Percentiles rank a stretch among this genome's conserved stretches.
These are phyloP conservation scores for Oreortyx pictus DNA, from an alignment of 2,797 vertebrate species.

Conservation along the genomic window DNA sequence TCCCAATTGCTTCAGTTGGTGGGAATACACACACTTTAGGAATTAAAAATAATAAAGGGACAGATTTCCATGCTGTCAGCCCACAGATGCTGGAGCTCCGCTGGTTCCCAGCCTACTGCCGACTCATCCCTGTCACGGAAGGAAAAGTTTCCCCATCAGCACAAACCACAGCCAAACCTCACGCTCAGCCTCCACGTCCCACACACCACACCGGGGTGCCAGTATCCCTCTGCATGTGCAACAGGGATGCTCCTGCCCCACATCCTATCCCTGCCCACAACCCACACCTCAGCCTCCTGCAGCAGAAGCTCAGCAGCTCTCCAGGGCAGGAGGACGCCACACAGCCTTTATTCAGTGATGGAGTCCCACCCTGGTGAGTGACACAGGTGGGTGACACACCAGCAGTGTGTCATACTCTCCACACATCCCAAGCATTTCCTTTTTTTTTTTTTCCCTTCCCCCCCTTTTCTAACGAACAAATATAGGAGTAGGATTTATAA, in stretches of 20 bases:
- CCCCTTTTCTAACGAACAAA: not conserved
- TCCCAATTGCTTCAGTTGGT: not conserved
- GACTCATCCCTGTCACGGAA: constrained; percentile 59
- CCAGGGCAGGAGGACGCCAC: too few species aligned
- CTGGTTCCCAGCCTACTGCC: constrained; percentile 41
- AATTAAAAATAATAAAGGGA: accelerated
- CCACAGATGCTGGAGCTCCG: not conserved
- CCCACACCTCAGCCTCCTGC: not conserved
- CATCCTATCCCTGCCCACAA: not conserved
- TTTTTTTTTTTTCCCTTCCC: accelerated
- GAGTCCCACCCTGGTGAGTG: constrained; percentile 29
- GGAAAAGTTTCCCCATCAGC: constrained; percentile 47
- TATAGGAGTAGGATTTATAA: constrained; percentile 45
- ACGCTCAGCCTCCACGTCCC: not conserved
- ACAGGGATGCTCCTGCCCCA: not conserved
- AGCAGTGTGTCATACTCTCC: not conserved
- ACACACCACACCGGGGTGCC: accelerated
- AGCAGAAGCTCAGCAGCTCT: too few species aligned
- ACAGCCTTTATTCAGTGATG: constrained; percentile 20
- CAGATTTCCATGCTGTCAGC: not conserved
- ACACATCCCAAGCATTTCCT: not conserved
- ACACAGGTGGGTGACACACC: constrained; percentile 48
- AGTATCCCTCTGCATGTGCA: not conserved
- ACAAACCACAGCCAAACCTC: constrained; percentile 14
- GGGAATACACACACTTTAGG: accelerated